phyloP scores from a whole-genome alignment of 2,113 vertebrate genomes.

The Motacilla tschutschensis region DNA sequence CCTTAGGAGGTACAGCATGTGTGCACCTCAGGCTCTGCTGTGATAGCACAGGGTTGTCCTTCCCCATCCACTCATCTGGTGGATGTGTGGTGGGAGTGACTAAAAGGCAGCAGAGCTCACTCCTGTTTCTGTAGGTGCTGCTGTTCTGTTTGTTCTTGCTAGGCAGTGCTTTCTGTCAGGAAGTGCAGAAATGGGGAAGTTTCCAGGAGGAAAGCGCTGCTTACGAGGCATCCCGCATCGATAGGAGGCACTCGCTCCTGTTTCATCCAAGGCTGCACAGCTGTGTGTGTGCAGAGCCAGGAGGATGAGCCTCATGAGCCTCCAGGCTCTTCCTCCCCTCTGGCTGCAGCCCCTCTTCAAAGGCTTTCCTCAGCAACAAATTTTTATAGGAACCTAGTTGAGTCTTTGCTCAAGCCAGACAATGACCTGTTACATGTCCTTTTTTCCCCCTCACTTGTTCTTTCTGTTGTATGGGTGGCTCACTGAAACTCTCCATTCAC shows the following conservation, averaged over 20 bases:
- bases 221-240: accelerated
- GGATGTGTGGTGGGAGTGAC: accelerated
- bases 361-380: background rate
- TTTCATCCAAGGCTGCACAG: accelerated
- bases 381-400: background rate
- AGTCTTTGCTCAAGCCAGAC: background rate
- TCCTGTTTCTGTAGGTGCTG: background rate
- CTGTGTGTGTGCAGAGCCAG: background rate
- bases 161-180: background rate
- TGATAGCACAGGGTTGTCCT: background rate
- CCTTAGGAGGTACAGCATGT: background rate
- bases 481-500: background rate
- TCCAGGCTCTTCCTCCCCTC: background rate
- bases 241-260: background rate
- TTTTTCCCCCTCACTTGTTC: background rate
- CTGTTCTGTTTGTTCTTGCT: background rate
- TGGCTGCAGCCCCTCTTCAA: background rate
- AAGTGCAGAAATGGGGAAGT: background rate
- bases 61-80: background rate
- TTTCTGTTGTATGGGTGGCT: background rate
- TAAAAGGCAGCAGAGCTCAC: background rate
- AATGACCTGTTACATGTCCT: background rate
- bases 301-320: accelerated
- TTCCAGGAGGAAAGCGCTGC: background rate
- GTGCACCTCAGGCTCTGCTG: background rate